Base-by-base conservation (phyloP, 2,113 vertebrate species). In the Sorex fumeus region DNA sequence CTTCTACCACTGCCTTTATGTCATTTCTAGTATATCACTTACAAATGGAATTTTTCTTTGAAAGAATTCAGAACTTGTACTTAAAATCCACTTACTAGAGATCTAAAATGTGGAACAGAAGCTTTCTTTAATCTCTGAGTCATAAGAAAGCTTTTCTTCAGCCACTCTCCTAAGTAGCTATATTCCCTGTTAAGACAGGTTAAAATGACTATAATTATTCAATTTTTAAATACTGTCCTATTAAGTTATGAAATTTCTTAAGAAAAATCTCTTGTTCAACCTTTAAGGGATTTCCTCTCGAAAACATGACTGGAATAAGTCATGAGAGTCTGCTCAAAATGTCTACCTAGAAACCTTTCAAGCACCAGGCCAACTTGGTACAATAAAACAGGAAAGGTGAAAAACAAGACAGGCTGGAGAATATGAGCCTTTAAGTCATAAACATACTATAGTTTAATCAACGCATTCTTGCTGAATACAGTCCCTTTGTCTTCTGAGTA, bases 31-130 rank as follows among this genome's bases (percentile, higher is more conserved):
- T 32, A 66, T 45, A 10, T 6, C 43, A 8, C 40, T 8, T 34
- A 5, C 2, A 19, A 84, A 7, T 36, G 15, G 16, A 91, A 50
- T 30, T 84, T 67, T 75, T 62, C 60, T 87, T 75, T 53, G 4
- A 23, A 53, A 47, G 13, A 70, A 88, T 76, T 60, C 4, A 60
- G 21, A 30, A 50, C 2, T 60, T 75, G 2, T 66, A 53, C 43
- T 82, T 70, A 36, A n/a, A 71, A 62, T 13, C 60, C 69, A 69
- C 9, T 86, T 6, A 47, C 66, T 3, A 70, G 25, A 28, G 34
- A 66, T 53, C 30, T 70, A 57, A 30, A 92, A 75, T 70, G 16
- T 30, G 86, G 57, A 36, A 91, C 82, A 66, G 5, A 77, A 74
- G 12, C 6, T 1, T 79, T 25, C 8, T 12, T 8, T 10, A 88